A percentile compares a stretch with the other conserved stretches of the same genome.
Conservation (phyloP, 2,797 vertebrate species). For the Siniperca undulata region DNA sequence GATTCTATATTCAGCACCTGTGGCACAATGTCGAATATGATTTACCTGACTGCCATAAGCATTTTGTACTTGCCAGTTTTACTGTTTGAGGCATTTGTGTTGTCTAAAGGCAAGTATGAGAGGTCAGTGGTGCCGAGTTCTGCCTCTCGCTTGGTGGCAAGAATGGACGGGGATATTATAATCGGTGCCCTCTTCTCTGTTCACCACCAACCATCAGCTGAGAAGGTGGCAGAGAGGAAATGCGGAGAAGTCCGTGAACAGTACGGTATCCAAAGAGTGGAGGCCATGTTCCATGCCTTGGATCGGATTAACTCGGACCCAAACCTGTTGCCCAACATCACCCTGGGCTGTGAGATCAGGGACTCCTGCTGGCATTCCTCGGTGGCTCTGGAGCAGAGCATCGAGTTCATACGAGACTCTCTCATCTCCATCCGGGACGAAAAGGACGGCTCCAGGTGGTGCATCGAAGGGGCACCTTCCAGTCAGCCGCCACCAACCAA, state of each 20-base stretch:
- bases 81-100: slow-evolving; percentile 84
- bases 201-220: slow-evolving; percentile 95
- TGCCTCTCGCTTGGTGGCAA: slow-evolving; percentile 92
- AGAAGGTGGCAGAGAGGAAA: slow-evolving; percentile 96
- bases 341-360: slow-evolving; percentile 96
- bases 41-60: slow-evolving; percentile 84
- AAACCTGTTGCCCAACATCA: slow-evolving; percentile 94
- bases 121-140: slow-evolving; percentile 86
- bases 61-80: slow-evolving; percentile 86
- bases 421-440: slow-evolving; percentile 97
- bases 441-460: slow-evolving; percentile 90
- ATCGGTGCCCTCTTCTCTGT: slow-evolving; percentile 98
- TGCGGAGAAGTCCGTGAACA: slow-evolving; percentile 97
- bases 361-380: slow-evolving; percentile 99
- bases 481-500: slow-evolving; percentile 89
- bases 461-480: slow-evolving; percentile 89
- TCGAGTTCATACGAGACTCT: slow-evolving; percentile 98
- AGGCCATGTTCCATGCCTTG: slow-evolving; percentile 98
- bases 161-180: slow-evolving; percentile 97
- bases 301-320: slow-evolving; percentile 96
- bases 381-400: slow-evolving; percentile 97
- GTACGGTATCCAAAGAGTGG: slow-evolving; percentile 97
- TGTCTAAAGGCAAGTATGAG: slow-evolving; percentile 84
- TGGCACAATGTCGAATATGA: slow-evolving; percentile 83
- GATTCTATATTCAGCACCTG: slow-evolving; percentile 72